A percentile compares a stretch with the other conserved stretches of the same genome.
Evolutionary conservation across 1,140 invertebrate genomes (phyloP).

Genomic region (Cherax destructor): DNA sequence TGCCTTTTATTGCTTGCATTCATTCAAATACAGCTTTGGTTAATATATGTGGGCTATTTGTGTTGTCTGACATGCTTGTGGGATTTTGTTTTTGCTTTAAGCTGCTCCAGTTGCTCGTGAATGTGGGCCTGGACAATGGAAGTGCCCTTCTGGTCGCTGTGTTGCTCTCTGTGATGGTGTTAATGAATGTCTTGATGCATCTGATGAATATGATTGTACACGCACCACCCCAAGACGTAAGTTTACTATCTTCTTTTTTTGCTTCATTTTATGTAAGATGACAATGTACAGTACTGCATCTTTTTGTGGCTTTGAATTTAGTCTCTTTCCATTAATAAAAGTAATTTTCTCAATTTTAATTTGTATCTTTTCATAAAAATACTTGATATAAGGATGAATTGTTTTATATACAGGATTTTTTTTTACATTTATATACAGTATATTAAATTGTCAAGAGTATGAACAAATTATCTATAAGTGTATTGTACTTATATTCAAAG

Average conservation of each 20-base stretch:
- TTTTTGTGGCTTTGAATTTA: too few species aligned
- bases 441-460: too few species aligned
- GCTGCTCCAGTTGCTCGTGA: background rate
- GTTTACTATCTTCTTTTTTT: background rate
- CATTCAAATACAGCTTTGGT: background rate
- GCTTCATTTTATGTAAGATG: background rate
- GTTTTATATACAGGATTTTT: too few species aligned
- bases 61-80: conserved; percentile 17
- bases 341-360: too few species aligned
- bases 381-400: too few species aligned
- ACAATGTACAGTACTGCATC: background rate
- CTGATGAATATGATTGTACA: conserved; percentile 10
- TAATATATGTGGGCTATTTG: background rate
- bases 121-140: background rate
- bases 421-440: too few species aligned
- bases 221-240: background rate
- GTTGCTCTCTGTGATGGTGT: conserved; percentile 1
- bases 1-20: too few species aligned
- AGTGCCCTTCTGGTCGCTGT: conserved; percentile 19
- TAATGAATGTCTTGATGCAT: conserved; percentile 19
- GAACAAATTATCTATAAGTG: too few species aligned
- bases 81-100: background rate
- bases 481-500: too few species aligned
- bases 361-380: too few species aligned
- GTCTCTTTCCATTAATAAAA: too few species aligned